These are phyloP conservation scores for Melinopterus prodromus DNA, from an alignment of 2,888 invertebrate species.

Conservation along the genomic window DNA sequence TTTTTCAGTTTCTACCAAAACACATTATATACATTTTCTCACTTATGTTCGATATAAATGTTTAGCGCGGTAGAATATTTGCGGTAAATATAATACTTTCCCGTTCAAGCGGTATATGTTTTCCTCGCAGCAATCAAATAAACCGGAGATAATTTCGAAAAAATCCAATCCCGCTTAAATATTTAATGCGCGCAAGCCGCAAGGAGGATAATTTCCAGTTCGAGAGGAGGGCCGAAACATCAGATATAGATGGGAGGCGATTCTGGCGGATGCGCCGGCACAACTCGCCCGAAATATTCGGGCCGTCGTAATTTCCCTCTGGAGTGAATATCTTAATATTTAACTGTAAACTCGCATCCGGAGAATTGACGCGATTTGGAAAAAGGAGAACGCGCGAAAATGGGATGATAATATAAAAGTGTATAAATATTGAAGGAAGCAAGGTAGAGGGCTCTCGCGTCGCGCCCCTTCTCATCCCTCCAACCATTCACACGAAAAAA, in stretches of 20 bases:
- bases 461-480: neutral
- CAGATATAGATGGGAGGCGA: slow-evolving; percentile 4
- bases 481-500: neutral
- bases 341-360: slow-evolving; percentile 46
- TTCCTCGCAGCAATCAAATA: neutral
- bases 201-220: neutral
- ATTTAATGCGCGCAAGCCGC: neutral
- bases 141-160: neutral
- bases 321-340: slow-evolving; percentile 49
- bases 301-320: slow-evolving; percentile 47
- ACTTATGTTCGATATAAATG: no score
- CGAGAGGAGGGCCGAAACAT: neutral
- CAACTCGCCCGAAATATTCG: neutral
- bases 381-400: slow-evolving; percentile 37
- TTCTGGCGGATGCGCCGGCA: neutral
- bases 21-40: no score
- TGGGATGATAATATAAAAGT: slow-evolving; percentile 44
- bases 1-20: no score
- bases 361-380: slow-evolving; percentile 46
- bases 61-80: no score
- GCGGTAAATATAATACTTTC: no score
- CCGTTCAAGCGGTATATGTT: neutral
- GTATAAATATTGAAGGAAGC: slow-evolving; percentile 46
- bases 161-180: neutral
- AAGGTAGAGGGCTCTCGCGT: slow-evolving; percentile 12